Evolutionary conservation across 2,113 vertebrate species (phyloP).

Genomic region (Chloebia gouldiae): DNA sequence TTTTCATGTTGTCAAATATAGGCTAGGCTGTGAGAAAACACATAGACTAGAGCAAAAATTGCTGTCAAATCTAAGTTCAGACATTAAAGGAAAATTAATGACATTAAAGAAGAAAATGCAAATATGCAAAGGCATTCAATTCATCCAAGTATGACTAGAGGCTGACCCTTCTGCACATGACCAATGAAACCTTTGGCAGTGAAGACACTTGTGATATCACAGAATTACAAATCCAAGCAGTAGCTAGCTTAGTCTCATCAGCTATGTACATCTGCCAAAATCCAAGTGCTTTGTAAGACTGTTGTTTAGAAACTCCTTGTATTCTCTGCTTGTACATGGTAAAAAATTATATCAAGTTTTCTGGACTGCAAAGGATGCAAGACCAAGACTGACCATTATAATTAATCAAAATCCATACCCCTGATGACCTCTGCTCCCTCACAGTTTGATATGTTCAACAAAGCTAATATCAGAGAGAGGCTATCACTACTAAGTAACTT

Average conservation of each 20-base stretch:
- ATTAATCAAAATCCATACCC: neutral
- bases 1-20: neutral
- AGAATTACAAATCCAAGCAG: rapidly evolving
- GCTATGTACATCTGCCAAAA: neutral
- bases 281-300: neutral
- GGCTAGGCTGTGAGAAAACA: neutral
- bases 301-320: neutral
- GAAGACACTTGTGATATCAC: neutral
- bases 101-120: neutral
- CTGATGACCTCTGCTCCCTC: neutral
- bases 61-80: neutral
- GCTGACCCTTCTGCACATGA: rapidly evolving
- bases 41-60: neutral
- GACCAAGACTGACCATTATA: neutral
- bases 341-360: neutral
- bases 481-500: neutral
- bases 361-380: neutral
- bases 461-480: neutral
- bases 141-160: neutral
- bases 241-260: neutral
- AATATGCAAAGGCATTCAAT: neutral
- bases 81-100: neutral
- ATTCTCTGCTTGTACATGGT: rapidly evolving
- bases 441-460: neutral
- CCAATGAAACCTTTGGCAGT: neutral